Conservation (phyloP, 1,140 invertebrate species). For the Drosophila tsacasi region DNA sequence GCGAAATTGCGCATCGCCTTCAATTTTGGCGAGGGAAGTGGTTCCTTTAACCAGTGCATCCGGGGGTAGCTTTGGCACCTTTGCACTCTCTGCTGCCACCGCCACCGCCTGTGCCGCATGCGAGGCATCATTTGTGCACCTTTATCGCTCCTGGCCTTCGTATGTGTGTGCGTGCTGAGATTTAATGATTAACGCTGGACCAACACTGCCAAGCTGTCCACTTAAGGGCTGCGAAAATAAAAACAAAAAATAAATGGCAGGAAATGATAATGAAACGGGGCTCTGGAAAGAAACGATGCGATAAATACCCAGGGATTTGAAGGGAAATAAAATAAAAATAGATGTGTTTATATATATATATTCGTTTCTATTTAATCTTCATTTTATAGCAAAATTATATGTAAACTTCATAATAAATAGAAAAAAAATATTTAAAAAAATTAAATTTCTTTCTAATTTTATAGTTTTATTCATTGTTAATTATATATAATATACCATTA, state of each 20-base stretch:
- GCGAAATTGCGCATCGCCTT: slow-evolving; percentile 66
- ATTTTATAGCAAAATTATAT: neutral
- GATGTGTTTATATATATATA: neutral
- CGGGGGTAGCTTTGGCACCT: slow-evolving; percentile 70
- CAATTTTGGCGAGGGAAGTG: slow-evolving; percentile 37
- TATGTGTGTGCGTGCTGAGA: slow-evolving; percentile 54
- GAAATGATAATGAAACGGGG: slow-evolving; percentile 17
- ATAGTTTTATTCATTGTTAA: too few relatives aligned
- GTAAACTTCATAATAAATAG: too few relatives aligned
- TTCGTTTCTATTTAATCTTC: neutral
- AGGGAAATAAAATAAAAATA: neutral
- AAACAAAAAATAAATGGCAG: slow-evolving; percentile 37
- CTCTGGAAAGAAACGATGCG: neutral
- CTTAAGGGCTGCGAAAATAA: slow-evolving; percentile 53
- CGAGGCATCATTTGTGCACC: slow-evolving; percentile 50
- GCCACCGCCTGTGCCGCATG: slow-evolving; percentile 12
- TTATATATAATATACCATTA: too few relatives aligned
- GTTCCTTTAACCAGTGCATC: slow-evolving; percentile 15
- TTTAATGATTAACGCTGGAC: slow-evolving; percentile 74
- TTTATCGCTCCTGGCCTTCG: slow-evolving; percentile 63
- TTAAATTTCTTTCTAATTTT: too few relatives aligned
- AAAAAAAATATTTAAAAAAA: too few relatives aligned
- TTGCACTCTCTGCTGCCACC: slow-evolving; percentile 25
- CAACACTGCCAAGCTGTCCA: slow-evolving; percentile 48
- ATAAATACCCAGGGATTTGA: slow-evolving; percentile 19